Evolutionary conservation across 2,113 vertebrate genomes (phyloP), one percentile per base, ranked within the genome.

Genomic region (Melierax canorus): DNA sequence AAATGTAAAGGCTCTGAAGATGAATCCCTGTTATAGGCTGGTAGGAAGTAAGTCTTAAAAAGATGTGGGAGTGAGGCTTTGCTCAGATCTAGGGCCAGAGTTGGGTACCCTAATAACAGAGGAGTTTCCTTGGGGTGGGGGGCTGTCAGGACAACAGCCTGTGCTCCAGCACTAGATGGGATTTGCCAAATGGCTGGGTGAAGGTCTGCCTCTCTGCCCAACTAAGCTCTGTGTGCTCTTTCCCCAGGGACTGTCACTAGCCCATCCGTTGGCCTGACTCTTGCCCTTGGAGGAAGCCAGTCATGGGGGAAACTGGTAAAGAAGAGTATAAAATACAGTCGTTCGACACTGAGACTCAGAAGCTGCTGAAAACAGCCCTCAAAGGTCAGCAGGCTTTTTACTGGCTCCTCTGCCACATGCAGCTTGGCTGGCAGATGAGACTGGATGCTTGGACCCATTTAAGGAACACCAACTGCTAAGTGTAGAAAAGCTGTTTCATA

Each of bases 301-400:
- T 82, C 94, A 99, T 99, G 99, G 99, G 99, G 56, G 99, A 99
- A 88, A 96, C 98, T 0, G 72, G 97, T 20, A 98, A 97, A 97
- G 99, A 99, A 38, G 99, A 99, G 67, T 99, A 99, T 96, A 99
- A 97, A 98, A 99, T 99, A 97, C 99, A 99, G 97, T 99, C 98
- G 0, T 99, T 99, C 8, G 99, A 99, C 88, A 92, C 96, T 2
- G 99, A 99, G 86, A 99, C 98, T 4, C 99, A 99, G 97, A 98
- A 98, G 86, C 97, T 99, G 94, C 98, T 99, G 95, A 99, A 99
- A 98, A 99, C 99, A 17, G 99, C 99, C 14, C 97, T 99, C 93
- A 99, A 99, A 99, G 99, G 99, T 97, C 74, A 95, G 94, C 43
- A 56, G 72, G 41, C 45, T 55, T 76, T 59, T 50, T 62, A 26